A percentile compares a stretch with the other conserved stretches of the same genome.
phyloP scores from a whole-genome alignment of 92 coral and sea anemone genomes.

The Porites evermanni region DNA sequence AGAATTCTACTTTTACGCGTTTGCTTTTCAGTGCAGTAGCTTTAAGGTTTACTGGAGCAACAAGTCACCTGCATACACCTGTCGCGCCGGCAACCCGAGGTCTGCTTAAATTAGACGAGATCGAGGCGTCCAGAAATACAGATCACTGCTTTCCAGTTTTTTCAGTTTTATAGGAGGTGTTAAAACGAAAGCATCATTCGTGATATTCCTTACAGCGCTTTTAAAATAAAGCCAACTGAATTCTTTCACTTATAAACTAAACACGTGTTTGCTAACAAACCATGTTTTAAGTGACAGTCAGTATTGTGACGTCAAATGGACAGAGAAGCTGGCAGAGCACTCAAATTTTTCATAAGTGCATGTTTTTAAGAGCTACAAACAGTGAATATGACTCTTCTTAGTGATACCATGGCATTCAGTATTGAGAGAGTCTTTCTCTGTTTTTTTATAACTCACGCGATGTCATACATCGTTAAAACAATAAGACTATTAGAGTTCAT shows the following conservation, averaged over 20 bases:
- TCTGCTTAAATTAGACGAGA: too few relatives aligned
- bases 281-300: background rate
- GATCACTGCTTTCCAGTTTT: too few relatives aligned
- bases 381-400: too few relatives aligned
- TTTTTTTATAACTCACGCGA: too few relatives aligned
- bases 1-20: background rate
- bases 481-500: too few relatives aligned
- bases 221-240: background rate
- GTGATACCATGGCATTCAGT: too few relatives aligned
- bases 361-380: too few relatives aligned
- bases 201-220: background rate
- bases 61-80: slow-evolving; percentile 31
- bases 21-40: background rate
- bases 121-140: too few relatives aligned
- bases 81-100: background rate
- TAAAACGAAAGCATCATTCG: background rate
- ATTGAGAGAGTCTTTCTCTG: too few relatives aligned
- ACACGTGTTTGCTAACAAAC: background rate
- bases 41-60: background rate
- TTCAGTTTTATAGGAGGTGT: too few relatives aligned
- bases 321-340: background rate
- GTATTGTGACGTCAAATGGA: slow-evolving; percentile 16
- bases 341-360: too few relatives aligned
- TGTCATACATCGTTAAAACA: too few relatives aligned
- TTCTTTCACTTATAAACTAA: background rate